A percentile compares a stretch with the other conserved stretches of the same genome.
Evolutionary conservation across 2,797 vertebrate species (phyloP).

Genomic region (Mormyrus proboscirostris): DNA sequence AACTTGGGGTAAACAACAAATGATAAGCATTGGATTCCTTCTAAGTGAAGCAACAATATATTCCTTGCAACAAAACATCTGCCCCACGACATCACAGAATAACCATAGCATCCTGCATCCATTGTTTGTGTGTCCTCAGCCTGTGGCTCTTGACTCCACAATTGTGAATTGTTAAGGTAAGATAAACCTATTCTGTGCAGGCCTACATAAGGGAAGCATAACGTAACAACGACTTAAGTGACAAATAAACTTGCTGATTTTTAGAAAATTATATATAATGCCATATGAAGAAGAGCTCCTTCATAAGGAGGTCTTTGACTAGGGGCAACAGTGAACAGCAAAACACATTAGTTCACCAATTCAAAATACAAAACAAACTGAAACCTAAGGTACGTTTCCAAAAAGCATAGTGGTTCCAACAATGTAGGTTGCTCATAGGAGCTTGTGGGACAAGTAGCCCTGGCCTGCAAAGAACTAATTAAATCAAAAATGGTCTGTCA

Average conservation of each 20-base stretch:
- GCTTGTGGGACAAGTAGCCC: background rate
- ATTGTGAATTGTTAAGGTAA: background rate
- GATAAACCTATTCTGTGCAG: background rate
- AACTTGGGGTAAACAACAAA: background rate
- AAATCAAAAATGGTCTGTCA: background rate
- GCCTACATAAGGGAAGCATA: background rate
- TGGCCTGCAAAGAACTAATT: background rate
- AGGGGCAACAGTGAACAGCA: background rate
- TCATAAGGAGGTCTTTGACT: background rate
- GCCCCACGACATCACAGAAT: background rate
- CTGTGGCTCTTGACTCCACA: background rate
- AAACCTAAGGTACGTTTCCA: background rate
- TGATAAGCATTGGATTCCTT: background rate
- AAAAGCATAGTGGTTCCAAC: background rate
- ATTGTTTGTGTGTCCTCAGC: background rate
- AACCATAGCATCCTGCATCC: background rate
- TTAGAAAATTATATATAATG: background rate
- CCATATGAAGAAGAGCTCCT: background rate
- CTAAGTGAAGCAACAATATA: background rate
- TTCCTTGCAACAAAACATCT: background rate
- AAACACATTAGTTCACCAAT: background rate
- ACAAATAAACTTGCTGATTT: background rate
- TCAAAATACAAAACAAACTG: background rate
- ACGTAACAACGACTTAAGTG: background rate
- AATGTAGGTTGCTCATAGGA: background rate